A percentile compares a stretch with the other conserved stretches of the same genome.
phyloP scores from a whole-genome alignment of 2,888 invertebrate genomes.

The Apocheima hispidaria region DNA sequence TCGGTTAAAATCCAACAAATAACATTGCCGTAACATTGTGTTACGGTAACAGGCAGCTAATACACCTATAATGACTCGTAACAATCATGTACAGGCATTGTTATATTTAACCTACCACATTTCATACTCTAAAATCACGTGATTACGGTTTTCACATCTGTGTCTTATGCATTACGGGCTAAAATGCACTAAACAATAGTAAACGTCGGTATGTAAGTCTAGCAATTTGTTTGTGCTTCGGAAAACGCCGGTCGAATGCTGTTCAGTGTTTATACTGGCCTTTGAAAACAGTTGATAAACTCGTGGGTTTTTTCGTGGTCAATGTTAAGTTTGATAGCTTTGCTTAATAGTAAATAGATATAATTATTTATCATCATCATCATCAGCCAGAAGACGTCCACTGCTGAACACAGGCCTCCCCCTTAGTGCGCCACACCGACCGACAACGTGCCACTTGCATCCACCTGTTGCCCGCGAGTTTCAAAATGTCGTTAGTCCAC shows the following conservation, averaged over 20 bases:
- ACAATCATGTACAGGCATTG: slow-evolving; percentile 28
- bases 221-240: slow-evolving; percentile 30
- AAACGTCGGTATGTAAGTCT: neutral
- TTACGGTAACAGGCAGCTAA: slow-evolving; percentile 4
- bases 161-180: neutral
- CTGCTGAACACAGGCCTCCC: too few relatives aligned
- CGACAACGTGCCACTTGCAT: too few relatives aligned
- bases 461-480: too few relatives aligned
- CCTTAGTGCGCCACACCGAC: too few relatives aligned
- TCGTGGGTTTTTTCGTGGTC: neutral
- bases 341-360: too few relatives aligned
- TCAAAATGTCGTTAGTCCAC: too few relatives aligned
- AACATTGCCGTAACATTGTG: slow-evolving; percentile 9
- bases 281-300: slow-evolving; percentile 30
- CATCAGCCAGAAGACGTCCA: too few relatives aligned
- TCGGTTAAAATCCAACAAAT: slow-evolving; percentile 20
- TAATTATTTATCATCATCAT: too few relatives aligned
- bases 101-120: slow-evolving; percentile 26
- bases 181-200: slow-evolving; percentile 4
- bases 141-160: slow-evolving; percentile 4
- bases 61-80: slow-evolving; percentile 29
- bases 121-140: neutral
- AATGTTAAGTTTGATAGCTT: too few relatives aligned
- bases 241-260: slow-evolving; percentile 20
- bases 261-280: slow-evolving; percentile 1